phyloP scores from a whole-genome alignment of 2,113 vertebrate genomes.

The Eonycteris spelaea region DNA sequence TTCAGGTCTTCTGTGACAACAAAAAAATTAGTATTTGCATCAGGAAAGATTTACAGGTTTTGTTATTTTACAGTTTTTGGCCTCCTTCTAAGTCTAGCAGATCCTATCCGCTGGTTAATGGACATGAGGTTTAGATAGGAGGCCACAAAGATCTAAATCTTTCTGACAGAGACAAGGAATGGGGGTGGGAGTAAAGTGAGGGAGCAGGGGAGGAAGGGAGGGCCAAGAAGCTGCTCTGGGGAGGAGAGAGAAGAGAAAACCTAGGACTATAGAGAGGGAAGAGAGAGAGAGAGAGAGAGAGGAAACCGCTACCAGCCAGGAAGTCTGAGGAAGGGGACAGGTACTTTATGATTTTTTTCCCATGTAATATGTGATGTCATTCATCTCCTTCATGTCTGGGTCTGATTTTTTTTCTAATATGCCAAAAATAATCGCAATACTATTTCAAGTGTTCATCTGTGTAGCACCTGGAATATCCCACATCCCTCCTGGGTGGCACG shows the following conservation, averaged over 20 bases:
- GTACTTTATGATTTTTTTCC: neutral
- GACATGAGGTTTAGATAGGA: neutral
- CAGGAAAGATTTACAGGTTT: neutral
- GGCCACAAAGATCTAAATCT: neutral
- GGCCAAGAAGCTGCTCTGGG: neutral
- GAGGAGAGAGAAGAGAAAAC: neutral
- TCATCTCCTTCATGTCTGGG: neutral
- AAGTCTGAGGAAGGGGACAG: neutral
- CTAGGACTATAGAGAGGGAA: neutral
- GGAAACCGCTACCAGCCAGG: neutral
- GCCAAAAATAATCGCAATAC: neutral
- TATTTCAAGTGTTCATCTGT: neutral
- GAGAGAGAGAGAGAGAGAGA: accelerated
- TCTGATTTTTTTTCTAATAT: neutral
- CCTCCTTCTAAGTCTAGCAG: neutral
- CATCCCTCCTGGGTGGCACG: neutral
- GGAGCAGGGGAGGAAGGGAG: neutral
- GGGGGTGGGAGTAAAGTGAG: too few species aligned
- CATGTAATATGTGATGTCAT: neutral
- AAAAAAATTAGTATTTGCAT: neutral
- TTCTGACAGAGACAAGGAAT: neutral
- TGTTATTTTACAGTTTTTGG: neutral
- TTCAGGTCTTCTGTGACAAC: neutral
- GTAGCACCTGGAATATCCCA: neutral
- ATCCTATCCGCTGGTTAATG: neutral